Base-by-base conservation (phyloP, 1,140 invertebrate genomes). In the Drosophila pectinifera region DNA sequence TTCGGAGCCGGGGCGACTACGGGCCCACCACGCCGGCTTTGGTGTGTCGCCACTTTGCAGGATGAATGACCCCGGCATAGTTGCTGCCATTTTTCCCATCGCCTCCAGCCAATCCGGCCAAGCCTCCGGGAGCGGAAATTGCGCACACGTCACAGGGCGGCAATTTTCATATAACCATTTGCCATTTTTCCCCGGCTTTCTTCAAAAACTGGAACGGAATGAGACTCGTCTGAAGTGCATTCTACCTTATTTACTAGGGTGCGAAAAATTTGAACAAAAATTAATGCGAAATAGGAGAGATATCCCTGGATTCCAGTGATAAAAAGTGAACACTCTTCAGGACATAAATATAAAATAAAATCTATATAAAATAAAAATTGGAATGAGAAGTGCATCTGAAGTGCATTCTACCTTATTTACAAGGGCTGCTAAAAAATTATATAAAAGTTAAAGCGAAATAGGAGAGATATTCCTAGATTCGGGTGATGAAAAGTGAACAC, bases 1-100 rank as follows among this genome's bases (percentile, higher is more conserved):
- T 85, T 85, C 6, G 73, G 65, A 26, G 82, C 65, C 75, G 62
- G 62, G 53, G 26, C n/a, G n/a, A n/a, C n/a, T n/a, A n/a, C n/a
- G n/a, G n/a, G 4, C 41, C 13, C 39, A 20, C 62, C 56, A 76
- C 34, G 64, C 72, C 34, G 64, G 70, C 75, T 88, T 84, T 86
- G 83, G 83, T 86, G 79, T 88, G 83, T 88, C 84, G 79, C 83
- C 83, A 88, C 83, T 88, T 89, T 89, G 80, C 83, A 88, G 83
- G 83, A 88, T 88, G 84, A 89, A 88, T 88, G 83, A 88, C 83
- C 83, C 74, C 82, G 59, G 70, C 69, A 72, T 65, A 85, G 80
- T 70, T 49, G 54, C 45, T 78, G 55, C 24, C 51, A 64, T 64
- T 68, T 65, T 31, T 49, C 51, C 61, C 39, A 20, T 20, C 41